Evolutionary conservation across 2,113 vertebrate genomes (phyloP).

Genomic region (Mirounga angustirostris): DNA sequence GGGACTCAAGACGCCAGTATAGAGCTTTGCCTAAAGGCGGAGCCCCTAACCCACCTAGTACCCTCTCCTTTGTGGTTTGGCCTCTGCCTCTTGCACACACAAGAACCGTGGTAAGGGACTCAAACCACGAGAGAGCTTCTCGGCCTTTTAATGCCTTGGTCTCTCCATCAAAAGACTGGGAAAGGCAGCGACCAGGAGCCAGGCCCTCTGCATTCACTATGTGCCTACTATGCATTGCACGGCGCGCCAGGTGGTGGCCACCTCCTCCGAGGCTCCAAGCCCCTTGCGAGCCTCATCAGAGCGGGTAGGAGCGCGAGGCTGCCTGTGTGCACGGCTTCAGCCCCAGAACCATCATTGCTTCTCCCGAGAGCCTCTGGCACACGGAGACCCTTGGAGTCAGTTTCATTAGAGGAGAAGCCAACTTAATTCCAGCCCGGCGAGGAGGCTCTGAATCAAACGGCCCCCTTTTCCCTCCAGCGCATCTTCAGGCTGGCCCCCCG

Average conservation of each 20-base stretch:
- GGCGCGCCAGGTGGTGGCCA: accelerated
- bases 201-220: not conserved
- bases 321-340: accelerated
- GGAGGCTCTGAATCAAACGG: conserved; percentile 48
- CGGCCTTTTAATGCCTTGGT: not conserved
- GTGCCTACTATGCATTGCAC: accelerated
- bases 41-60: not conserved
- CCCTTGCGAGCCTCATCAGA: not conserved
- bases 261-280: not conserved
- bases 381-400: conserved; percentile 42
- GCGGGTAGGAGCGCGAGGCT: accelerated
- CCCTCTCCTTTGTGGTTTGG: no score
- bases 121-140: accelerated
- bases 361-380: not conserved
- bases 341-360: accelerated
- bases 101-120: accelerated
- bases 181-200: accelerated
- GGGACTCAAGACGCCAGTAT: not conserved
- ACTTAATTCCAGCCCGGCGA: conserved; percentile 62
- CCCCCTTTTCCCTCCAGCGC: conserved; percentile 31
- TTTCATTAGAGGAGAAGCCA: conserved; percentile 74
- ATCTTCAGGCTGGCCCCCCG: conserved; percentile 34
- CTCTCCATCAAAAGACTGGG: not conserved
- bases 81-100: not conserved
- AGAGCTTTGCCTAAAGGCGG: not conserved